phyloP scores from a whole-genome alignment of 2,888 invertebrate genomes.

The Mantis religiosa region DNA sequence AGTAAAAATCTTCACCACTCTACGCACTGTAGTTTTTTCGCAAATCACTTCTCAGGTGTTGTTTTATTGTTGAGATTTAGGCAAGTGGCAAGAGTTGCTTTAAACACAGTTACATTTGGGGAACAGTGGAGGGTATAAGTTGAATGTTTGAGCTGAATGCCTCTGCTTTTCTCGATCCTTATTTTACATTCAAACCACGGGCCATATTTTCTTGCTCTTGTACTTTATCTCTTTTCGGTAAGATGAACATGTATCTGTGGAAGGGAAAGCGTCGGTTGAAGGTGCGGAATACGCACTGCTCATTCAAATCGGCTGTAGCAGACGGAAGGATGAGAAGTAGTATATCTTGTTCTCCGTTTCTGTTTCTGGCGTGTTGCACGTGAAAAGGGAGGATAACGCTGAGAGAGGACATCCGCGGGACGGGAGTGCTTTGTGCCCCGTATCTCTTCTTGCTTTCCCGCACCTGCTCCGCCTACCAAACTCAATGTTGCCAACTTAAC shows the following conservation, averaged over 20 bases:
- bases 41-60: background rate
- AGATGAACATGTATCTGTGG: background rate
- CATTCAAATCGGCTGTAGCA: background rate
- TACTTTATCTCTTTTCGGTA: background rate
- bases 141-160: background rate
- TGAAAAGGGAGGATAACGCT: background rate
- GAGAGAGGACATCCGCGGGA: background rate
- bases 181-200: background rate
- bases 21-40: too few relatives aligned
- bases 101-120: background rate
- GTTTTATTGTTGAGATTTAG: background rate
- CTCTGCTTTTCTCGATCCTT: background rate
- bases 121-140: background rate
- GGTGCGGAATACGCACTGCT: background rate
- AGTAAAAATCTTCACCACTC: too few relatives aligned
- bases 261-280: background rate
- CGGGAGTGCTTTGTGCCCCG: background rate
- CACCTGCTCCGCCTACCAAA: background rate
- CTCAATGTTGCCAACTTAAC: background rate
- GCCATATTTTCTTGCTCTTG: background rate
- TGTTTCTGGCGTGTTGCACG: slow-evolving; percentile 1
- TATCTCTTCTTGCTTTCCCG: background rate
- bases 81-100: background rate
- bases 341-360: background rate
- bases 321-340: background rate